Base-by-base conservation (phyloP, 2,888 invertebrate species). In the Conchocele bisecta region DNA sequence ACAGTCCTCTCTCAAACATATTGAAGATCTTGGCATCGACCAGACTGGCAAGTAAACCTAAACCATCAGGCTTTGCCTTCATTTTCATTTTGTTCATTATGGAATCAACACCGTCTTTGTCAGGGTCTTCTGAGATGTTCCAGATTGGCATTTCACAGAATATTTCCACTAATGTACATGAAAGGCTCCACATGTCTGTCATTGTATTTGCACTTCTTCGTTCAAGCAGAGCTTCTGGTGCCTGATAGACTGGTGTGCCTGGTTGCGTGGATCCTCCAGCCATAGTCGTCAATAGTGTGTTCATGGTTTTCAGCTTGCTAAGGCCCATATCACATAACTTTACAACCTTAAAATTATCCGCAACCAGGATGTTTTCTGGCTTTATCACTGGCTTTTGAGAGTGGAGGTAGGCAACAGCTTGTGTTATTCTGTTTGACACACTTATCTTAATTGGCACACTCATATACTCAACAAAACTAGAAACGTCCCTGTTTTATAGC, bases 241-340 rank as follows among this genome's bases (percentile, higher is more conserved):
- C 70, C 29, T 74, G 74, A 53, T 61, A 74, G 0, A 42, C 53
- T 31, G 69, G 61, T 44, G 69, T 74, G 20, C 66, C 69, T 13
- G 74, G 74, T 39, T 70, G 69, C 17, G 44, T 20, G 13, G 26
- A 29, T 9, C 22, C 24, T 5, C 58, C 51, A 7, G 65, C 58
- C 33, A 66, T 28, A 22, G 65, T 66, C 33, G 48, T 48, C 28
- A 48, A n/a, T 29, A 48, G n/a, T 3, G 48, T 48, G 22, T 26
- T 28, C 4, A 48, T n/a, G 4, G 57, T 59, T 31, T 51, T 42
- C n/a, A 71, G 35, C 20, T 53, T 59, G 24, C 46, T 39, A 9
- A 71, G 20, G 5, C 65, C 70, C 15, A 59, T 11, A 22, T 70
- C 59, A 59, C 65, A 60, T 9, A 65, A n/a, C n/a, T 31, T 33